Conservation (phyloP, 2,113 vertebrate genomes). For the Natator depressus region DNA sequence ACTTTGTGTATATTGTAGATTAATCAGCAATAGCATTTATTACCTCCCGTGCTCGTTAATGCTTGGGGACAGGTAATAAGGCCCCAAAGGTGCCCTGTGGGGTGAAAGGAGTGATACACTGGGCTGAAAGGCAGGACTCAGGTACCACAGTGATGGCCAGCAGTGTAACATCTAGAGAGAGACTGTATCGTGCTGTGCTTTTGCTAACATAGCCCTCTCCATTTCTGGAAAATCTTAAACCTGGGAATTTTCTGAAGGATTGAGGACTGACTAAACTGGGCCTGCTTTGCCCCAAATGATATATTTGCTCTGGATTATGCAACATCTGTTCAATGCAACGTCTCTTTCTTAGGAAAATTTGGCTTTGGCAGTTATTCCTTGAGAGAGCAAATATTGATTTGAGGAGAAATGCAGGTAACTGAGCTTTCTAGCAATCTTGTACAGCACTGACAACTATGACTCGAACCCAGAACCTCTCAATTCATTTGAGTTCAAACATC, state of each 20-base stretch:
- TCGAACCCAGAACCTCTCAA: background rate
- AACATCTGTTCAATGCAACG: background rate
- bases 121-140: background rate
- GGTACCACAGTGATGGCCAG: background rate
- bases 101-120: too few species aligned
- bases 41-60: too few species aligned
- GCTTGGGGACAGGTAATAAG: too few species aligned
- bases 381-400: background rate
- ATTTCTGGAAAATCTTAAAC: background rate
- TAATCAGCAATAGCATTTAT: too few species aligned
- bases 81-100: too few species aligned
- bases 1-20: too few species aligned
- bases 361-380: background rate
- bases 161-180: background rate
- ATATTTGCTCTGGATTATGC: background rate
- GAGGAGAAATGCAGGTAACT: background rate
- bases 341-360: background rate
- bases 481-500: background rate
- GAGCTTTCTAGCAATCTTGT: background rate
- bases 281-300: background rate
- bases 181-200: rapidly evolving
- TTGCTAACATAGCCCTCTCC: rapidly evolving
- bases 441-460: background rate
- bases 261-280: background rate
- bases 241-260: background rate